A percentile compares a stretch with the other conserved stretches of the same genome.
Evolutionary conservation across 2,113 vertebrate genomes (phyloP).

Genomic region (Campylomormyrus numenius): DNA sequence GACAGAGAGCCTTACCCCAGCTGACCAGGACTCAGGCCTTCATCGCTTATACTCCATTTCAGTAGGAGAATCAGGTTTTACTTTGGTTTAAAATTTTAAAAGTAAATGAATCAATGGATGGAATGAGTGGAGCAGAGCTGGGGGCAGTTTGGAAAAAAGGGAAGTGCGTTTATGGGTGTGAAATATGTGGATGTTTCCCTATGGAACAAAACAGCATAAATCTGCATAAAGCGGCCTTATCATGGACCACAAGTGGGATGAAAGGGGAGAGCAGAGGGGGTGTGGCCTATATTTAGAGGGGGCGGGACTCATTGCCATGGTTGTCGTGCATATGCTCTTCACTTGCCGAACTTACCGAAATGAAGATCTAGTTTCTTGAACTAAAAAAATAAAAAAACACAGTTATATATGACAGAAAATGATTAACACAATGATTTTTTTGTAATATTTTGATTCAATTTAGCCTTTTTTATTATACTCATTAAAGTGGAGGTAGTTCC

Average conservation of each 20-base stretch:
- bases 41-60: neutral
- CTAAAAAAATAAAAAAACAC: neutral
- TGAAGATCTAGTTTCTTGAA: neutral
- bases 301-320: neutral
- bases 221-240: neutral
- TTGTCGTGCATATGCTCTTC: neutral
- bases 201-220: neutral
- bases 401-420: neutral
- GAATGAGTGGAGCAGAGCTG: neutral
- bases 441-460: neutral
- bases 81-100: neutral
- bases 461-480: neutral
- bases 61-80: neutral
- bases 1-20: neutral
- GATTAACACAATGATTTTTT: neutral
- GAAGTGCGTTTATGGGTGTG: neutral
- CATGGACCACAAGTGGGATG: neutral
- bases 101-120: neutral
- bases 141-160: neutral
- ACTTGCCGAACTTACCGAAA: neutral
- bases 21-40: neutral
- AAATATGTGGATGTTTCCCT: neutral
- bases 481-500: neutral
- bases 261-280: neutral
- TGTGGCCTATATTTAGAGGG: neutral